A percentile compares a stretch with the other conserved stretches of the same genome.
Evolutionary conservation across 2,113 vertebrate species (phyloP).

Genomic region (Upupa epops): DNA sequence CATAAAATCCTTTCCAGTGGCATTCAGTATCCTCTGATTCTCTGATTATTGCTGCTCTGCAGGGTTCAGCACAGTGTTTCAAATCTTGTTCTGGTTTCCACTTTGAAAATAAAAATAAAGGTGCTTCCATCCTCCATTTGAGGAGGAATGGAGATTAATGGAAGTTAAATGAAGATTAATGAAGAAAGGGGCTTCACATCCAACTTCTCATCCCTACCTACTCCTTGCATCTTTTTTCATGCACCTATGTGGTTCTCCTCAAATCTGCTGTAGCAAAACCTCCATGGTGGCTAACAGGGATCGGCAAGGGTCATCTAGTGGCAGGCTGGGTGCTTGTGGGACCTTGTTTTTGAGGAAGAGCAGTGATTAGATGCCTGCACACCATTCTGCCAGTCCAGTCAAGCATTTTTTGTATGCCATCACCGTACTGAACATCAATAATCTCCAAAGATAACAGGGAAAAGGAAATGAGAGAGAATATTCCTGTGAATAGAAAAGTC

Average conservation of each 20-base stretch:
- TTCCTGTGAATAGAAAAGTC: background rate
- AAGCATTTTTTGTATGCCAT: background rate
- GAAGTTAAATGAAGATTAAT: background rate
- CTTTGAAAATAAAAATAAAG: background rate
- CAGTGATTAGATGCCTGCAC: background rate
- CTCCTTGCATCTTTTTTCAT: background rate
- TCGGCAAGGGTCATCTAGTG: background rate
- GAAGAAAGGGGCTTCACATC: background rate
- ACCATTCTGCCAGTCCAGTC: background rate
- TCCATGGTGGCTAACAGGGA: background rate
- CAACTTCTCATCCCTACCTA: background rate
- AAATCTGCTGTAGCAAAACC: background rate
- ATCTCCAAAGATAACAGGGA: constrained; percentile 5
- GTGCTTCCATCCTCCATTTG: background rate
- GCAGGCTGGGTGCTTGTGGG: background rate
- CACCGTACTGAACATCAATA: constrained; percentile 13
- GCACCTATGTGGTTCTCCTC: background rate
- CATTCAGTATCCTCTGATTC: constrained; percentile 1
- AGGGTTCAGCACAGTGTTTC: background rate
- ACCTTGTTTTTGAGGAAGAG: background rate
- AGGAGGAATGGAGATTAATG: background rate
- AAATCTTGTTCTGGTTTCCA: background rate
- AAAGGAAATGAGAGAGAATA: constrained; percentile 11
- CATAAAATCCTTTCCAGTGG: constrained; percentile 46
- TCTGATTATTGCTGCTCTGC: constrained; percentile 39